Evolutionary conservation across 2,888 invertebrate species (phyloP).

Genomic region (Sarcophaga subvicina): DNA sequence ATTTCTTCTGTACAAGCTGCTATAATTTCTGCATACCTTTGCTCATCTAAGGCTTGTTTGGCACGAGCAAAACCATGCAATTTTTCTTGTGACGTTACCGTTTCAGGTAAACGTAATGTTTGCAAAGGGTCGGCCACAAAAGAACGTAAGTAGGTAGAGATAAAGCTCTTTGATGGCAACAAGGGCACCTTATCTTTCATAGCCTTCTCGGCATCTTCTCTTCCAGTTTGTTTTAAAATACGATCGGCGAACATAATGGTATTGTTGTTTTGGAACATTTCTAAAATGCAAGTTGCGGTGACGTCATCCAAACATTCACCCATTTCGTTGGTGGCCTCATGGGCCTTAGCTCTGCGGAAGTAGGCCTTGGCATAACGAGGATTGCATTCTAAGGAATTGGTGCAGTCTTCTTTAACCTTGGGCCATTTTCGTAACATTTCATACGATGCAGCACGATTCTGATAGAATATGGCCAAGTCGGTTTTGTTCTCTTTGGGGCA

Average conservation of each 20-base stretch:
- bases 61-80: conserved; percentile 88
- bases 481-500: conserved; percentile 89
- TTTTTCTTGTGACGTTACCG: conserved; percentile 56
- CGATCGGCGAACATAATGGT: conserved; percentile 93
- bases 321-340: conserved; percentile 90
- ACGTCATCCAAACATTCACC: conserved; percentile 94
- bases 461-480: conserved; percentile 95
- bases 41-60: conserved; percentile 86
- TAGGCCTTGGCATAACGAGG: conserved; percentile 94
- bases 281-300: conserved; percentile 95
- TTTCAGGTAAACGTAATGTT: conserved; percentile 81
- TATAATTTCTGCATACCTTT: conserved; percentile 90
- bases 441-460: conserved; percentile 97
- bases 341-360: conserved; percentile 90
- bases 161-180: conserved; percentile 93
- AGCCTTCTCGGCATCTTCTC: conserved; percentile 88
- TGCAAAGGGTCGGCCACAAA: conserved; percentile 94
- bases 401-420: conserved; percentile 93
- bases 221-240: conserved; percentile 88
- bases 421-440: conserved; percentile 94
- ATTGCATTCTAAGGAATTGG: conserved; percentile 91
- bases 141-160: conserved; percentile 93
- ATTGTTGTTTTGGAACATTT: conserved; percentile 91
- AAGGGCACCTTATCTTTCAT: conserved; percentile 86
- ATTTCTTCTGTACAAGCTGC: conserved; percentile 91